phyloP scores from a whole-genome alignment of 2,888 invertebrate species.

The Epinotia brunnichana region DNA sequence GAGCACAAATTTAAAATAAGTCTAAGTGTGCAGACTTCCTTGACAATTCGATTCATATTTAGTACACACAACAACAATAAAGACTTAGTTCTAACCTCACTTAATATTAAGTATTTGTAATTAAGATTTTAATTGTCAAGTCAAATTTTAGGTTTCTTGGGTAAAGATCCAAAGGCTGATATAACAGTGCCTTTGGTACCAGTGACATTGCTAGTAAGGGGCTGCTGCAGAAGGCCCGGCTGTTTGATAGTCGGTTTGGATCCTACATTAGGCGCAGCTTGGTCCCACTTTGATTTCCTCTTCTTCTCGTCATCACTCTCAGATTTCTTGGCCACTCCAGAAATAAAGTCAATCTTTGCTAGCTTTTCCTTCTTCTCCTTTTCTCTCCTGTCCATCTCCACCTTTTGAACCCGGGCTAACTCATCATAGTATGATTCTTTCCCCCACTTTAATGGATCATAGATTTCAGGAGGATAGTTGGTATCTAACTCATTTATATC shows the following conservation, averaged over 20 bases:
- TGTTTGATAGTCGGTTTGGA: slow-evolving; percentile 85
- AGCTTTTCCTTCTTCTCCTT: slow-evolving; percentile 93
- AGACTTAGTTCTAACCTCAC: background rate
- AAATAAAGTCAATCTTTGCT: slow-evolving; percentile 92
- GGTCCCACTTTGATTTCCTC: slow-evolving; percentile 96
- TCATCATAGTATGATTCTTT: slow-evolving; percentile 97
- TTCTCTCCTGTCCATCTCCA: slow-evolving; percentile 96
- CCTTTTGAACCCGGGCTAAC: slow-evolving; percentile 93
- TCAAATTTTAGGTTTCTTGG: slow-evolving; percentile 89
- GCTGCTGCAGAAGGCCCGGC: slow-evolving; percentile 88
- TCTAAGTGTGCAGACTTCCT: background rate
- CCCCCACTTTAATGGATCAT: slow-evolving; percentile 96
- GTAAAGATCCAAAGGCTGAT: slow-evolving; percentile 95
- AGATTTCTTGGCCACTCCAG: slow-evolving; percentile 87
- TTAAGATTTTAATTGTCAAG: slow-evolving; percentile 37
- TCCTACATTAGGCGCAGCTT: slow-evolving; percentile 87
- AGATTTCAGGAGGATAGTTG: slow-evolving; percentile 96
- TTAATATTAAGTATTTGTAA: background rate
- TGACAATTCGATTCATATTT: background rate
- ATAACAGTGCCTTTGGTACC: slow-evolving; percentile 96
- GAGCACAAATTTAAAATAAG: slow-evolving; percentile 13
- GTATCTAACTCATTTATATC: slow-evolving; percentile 98
- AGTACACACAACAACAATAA: background rate
- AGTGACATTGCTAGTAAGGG: slow-evolving; percentile 91
- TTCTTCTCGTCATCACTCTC: slow-evolving; percentile 91